Base-by-base conservation (phyloP, 2,797 vertebrate genomes). In the Sylvia borin region DNA sequence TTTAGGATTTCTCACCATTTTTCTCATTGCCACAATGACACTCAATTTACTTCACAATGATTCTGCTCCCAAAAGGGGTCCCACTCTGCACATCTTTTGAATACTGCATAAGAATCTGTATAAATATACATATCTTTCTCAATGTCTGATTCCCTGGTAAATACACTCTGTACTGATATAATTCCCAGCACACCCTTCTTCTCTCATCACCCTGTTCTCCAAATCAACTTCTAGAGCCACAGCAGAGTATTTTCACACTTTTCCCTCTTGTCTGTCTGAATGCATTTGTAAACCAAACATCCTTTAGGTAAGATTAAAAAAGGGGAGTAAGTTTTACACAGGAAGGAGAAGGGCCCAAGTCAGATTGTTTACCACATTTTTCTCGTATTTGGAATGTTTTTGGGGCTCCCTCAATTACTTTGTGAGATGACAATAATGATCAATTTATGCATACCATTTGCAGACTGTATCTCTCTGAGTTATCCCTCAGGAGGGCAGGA, bases 211-310 rank as follows among this genome's bases (percentile, higher is more conserved):
- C 31, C 31, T 62, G 26, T 36, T 48, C 12, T 15, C 21, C 21
- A 31, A 55, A 78, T 32, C n/a, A 40, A 25, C 21, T 21, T 32
- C 26, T 36, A 48, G 31, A 55, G 14, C 21, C 21, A 34, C 34
- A 34, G 16, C 20, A 42, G 20, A 31, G 15, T 48, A 13, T 42
- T 32, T 62, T 38, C 42, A 34, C 8, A 14, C 31, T 48, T 42
- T 42, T 48, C 14, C 10, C 26, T 55, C 34, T 48, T 2, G 0
- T 62, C 40, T 62, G 55, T 25, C 0, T 14, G 0, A 53, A 40
- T 3, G 1, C 13, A 34, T 47, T 20, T 47, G 13, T 34, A 70
- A 70, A 47, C 34, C 16, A 68, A 40, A 47, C 2, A 77, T 40
- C 8, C 16, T 34, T 54, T 47, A 42, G 14, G 11, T 62, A 21